Conservation (phyloP, 2,797 vertebrate species). For the Peromyscus nudipes region DNA sequence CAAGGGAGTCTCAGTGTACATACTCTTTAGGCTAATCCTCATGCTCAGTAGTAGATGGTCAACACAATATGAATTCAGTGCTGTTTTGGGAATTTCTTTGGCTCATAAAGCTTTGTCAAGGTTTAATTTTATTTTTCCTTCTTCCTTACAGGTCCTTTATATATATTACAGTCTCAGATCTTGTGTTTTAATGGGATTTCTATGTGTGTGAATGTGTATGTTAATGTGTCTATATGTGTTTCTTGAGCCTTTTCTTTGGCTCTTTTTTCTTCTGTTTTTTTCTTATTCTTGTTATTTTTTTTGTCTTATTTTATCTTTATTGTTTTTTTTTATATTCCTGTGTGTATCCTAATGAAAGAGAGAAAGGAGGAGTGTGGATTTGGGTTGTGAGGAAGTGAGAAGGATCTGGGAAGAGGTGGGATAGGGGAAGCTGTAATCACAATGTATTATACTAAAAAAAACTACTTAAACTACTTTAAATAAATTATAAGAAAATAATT, state of each 20-base stretch:
- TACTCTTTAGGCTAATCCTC: not conserved
- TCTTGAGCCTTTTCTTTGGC: not conserved
- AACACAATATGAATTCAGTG: not conserved
- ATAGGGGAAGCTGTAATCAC: no score
- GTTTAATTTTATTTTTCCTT: no score
- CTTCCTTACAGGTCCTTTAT: no score
- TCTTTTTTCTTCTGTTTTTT: not conserved
- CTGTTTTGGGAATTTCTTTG: not conserved
- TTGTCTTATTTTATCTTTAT: not conserved
- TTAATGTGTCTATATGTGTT: no score
- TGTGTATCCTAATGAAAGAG: no score
- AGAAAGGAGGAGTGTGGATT: no score
- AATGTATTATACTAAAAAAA: not conserved
- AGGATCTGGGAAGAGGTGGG: no score
- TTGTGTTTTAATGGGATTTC: no score
- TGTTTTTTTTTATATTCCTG: no score
- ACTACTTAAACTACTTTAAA: not conserved
- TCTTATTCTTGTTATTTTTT: not conserved
- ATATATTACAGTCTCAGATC: no score
- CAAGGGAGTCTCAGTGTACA: not conserved
- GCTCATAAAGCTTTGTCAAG: not conserved
- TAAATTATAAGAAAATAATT: not conserved
- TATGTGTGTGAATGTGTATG: no score
- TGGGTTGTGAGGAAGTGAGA: no score
- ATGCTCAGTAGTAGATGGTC: not conserved